Evolutionary conservation across 2,888 invertebrate genomes (phyloP), one percentile per base, ranked within the genome.

Genomic region (Andrena praecox): DNA sequence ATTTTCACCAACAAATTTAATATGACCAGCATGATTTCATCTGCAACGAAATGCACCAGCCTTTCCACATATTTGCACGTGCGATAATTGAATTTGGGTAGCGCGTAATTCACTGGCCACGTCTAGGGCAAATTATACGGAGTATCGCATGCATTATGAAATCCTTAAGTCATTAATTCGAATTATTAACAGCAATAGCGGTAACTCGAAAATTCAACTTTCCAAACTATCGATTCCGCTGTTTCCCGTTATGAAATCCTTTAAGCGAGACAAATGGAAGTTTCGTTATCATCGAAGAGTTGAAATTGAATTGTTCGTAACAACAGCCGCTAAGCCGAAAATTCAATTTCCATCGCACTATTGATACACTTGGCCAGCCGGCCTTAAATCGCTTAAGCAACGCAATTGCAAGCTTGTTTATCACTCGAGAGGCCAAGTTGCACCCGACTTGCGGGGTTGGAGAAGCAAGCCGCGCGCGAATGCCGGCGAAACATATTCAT

Each of bases 391-490:
- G 56, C 24, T 2, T 5, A 27, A 59, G 31, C 12, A 33, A 27
- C 10, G 16, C 27, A 63, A 68, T 66, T 56, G 35, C 12, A 2
- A 16, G 3, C 33, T 48, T 69, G 48, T 77, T 63, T 59, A 77
- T 75, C 56, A 63, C 35, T 59, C 56, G 6, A 4, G 6, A 7
- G 24, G n/a, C 8, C 62, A 59, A 54, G 42, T 35, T 35, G 62
- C 27, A n/a, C 5, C 52, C 12, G 4, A 0, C 54, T 42, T 24
- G 42, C 33, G 50, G n/a, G 2, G 35, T 33, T 31, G 3, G 20
- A 50, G n/a, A 12, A 29, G 10, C 59, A 68, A 77, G 50, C 50
- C 35, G 20, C 63, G 20, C 63, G 7, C 48, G 52, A 77, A 64
- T 77, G 42, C 29, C 42, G 10, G 31, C 7, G 48, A 29, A 63